A percentile compares a stretch with the other conserved stretches of the same genome.
phyloP scores from a whole-genome alignment of 2,888 invertebrate species.

The Coelopa pilipes region DNA sequence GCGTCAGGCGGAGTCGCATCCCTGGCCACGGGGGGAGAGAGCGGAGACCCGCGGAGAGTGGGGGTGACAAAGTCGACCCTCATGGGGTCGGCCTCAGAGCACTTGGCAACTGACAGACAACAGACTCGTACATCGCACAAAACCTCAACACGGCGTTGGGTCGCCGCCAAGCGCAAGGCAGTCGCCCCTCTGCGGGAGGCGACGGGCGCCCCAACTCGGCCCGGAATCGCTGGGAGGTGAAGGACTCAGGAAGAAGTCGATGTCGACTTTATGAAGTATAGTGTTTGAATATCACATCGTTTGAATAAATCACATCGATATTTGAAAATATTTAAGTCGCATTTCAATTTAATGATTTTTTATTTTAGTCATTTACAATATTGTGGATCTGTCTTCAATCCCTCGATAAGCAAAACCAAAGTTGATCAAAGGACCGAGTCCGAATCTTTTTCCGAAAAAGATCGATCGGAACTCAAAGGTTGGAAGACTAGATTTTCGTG shows the following conservation, averaged over 20 bases:
- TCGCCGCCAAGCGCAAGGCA: conserved; percentile 57
- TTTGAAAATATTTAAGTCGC: no score
- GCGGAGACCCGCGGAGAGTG: not conserved
- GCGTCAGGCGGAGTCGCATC: conserved; percentile 45
- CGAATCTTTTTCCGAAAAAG: no score
- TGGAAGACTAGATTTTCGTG: no score
- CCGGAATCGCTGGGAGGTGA: conserved; percentile 52
- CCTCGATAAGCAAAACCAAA: no score
- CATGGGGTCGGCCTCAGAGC: conserved; percentile 23
- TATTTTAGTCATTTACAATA: no score
- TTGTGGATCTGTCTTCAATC: no score
- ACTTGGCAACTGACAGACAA: not conserved
- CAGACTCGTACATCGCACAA: not conserved
- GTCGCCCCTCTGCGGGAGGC: conserved; percentile 47
- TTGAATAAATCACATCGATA: no score
- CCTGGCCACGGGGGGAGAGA: conserved; percentile 35
- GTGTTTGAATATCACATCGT: no score
- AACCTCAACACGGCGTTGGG: conserved; percentile 55
- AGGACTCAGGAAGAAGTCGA: conserved; percentile 50
- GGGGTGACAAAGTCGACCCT: not conserved
- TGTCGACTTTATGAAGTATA: conserved; percentile 50
- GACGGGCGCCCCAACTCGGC: conserved; percentile 40
- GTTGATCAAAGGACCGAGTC: no score
- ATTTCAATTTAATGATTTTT: no score
- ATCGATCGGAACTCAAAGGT: no score